Base-by-base conservation (phyloP, 2,113 vertebrate genomes). In the Mustelus asterias region DNA sequence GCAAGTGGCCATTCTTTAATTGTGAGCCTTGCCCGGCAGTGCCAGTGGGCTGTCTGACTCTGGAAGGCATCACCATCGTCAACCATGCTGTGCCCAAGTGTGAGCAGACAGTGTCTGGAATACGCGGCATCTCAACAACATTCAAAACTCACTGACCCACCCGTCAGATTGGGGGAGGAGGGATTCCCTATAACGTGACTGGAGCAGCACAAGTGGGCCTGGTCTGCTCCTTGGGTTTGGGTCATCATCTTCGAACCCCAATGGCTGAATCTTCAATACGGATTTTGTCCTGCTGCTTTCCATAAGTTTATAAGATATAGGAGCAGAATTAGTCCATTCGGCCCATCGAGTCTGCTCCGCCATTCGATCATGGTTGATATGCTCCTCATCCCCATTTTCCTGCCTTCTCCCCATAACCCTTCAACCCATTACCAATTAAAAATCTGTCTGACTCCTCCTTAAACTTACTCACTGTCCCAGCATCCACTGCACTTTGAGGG, bases 201-300 rank as follows among this genome's bases (percentile, higher is more conserved):
- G 96, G 96, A 97, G 96, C 97, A 97, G 97, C 97, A 97, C 97
- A 97, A 95, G 96, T 96, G 96, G 20, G 72, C 29, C 0, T 33
- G 29, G 2, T 33, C 72, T 29, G 29, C 9, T 33, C 1, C 72
- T 76, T 76, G 72, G 9, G 29, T 76, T 33, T 1, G 10, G 72
- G 26, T 11, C 72, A 33, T 0, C 26, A 26, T 11, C 26, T 76
- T 1, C 10, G 0, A 76, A 1, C 29, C 10, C 26, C 29, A 10
- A 13, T 76, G 29, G 24, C 72, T 29, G 29, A 33, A 76, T 33
- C 72, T 76, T 76, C 29, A 76, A 33, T 11, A 9, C 7, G 10
- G 72, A 11, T 29, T 72, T 72, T 26, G 24, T 72, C 24, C 70
- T 29, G 5, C 70, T 9, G 70, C 26, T 72, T 72, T 29, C 29